Base-by-base conservation (phyloP, 2,797 vertebrate genomes). In the Pangasius macronema region DNA sequence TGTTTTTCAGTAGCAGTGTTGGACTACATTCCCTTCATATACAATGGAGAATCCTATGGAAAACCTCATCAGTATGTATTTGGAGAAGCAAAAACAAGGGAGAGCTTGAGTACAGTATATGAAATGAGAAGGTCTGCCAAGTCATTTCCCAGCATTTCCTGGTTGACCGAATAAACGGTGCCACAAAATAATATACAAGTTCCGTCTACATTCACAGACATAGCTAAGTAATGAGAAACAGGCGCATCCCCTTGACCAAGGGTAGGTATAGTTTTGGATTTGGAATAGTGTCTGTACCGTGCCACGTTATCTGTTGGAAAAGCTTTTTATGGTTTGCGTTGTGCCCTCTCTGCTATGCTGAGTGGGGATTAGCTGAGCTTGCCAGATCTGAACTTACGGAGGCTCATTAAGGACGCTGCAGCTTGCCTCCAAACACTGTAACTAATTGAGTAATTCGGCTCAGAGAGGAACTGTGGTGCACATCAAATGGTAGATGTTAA, bases 381-480 rank as follows among this genome's bases (percentile, higher is more conserved):
- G 77, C 22, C 73, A 88, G 65, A 82, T 33, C 59, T 82, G 67
- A 87, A 81, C 72, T 75, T 42, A 39, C 51, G 67, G 57, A 84
- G 59, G 73, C 85, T 82, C 85, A 76, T 88, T 86, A 88, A 82
- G 85, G 82, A 85, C 67, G 76, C 73, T 83, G 39, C 85, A 85
- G 87, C 14, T 67, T 42, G 51, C 33, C 20, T 65, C 22, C 51
- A 51, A 75, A 84, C 82, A 84, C 36, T 79, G 11, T 65, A 75
- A 11, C 75, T 82, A 88, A 90, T 82, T 70, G 51, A 73, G 67
- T 86, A 88, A 27, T 42, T 88, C 80, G 82, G 85, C 72, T 24
- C 70, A 8, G 53, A 49, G 57, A 63, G n/a, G 72, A 51, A 49
- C 49, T 24, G 70, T 85, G 84, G 57, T 46, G 53, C 72, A 59